These are phyloP conservation scores for Porphyrio hochstetteri DNA, from an alignment of 2,113 vertebrate genomes.

Conservation along the genomic window DNA sequence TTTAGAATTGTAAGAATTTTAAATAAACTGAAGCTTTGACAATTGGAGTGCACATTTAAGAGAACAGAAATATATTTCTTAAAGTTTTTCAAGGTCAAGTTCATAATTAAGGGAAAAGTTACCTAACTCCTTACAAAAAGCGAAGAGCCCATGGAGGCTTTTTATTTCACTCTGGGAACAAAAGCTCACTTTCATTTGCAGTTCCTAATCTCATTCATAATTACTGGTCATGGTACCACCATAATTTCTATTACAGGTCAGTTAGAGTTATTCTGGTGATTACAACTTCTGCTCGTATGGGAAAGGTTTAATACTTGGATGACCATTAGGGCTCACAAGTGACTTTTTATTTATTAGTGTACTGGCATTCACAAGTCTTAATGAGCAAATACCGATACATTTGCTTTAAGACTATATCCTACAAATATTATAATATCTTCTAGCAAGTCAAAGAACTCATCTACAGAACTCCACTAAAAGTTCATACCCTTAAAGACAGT, in stretches of 20 bases:
- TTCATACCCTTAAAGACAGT: neutral
- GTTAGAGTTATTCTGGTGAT: neutral
- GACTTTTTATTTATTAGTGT: neutral
- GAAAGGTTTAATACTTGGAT: neutral
- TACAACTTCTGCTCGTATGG: neutral
- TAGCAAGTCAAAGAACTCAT: neutral
- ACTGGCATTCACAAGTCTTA: neutral
- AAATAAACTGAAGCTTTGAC: neutral
- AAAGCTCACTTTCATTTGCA: neutral
- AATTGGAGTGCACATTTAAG: neutral
- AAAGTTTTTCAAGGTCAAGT: neutral
- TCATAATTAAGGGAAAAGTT: neutral
- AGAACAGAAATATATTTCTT: neutral
- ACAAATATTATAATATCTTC: neutral
- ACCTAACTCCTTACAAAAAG: neutral
- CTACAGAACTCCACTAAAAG: neutral
- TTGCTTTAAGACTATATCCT: neutral
- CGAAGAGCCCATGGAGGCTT: neutral
- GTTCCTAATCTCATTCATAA: neutral
- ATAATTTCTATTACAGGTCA: neutral
- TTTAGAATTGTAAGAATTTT: neutral
- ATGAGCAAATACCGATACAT: neutral
- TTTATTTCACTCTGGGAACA: neutral
- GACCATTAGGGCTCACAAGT: neutral
- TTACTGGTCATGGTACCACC: neutral